These are phyloP conservation scores for Macroglossus sobrinus DNA, from an alignment of 2,113 vertebrate species.

Conservation along the genomic window DNA sequence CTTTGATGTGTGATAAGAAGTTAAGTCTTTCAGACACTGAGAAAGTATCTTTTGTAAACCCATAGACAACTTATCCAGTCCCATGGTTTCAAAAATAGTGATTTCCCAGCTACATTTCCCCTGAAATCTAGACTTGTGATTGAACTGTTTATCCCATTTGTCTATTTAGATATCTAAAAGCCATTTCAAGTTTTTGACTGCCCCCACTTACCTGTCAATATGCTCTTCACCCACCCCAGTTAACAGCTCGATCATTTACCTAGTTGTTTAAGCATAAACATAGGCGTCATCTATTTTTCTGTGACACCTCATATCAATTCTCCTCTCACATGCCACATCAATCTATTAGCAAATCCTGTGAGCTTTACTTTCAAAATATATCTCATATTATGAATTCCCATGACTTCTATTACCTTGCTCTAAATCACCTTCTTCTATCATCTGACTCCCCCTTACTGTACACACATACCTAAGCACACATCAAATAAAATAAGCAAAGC, in stretches of 20 bases:
- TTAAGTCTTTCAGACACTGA: background rate
- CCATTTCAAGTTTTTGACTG: background rate
- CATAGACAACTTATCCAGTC: background rate
- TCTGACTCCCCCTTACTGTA: background rate
- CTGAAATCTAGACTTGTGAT: background rate
- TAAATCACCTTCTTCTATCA: background rate
- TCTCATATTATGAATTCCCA: background rate
- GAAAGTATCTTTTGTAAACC: background rate
- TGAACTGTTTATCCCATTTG: background rate
- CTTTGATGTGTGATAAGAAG: background rate
- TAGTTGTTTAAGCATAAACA: background rate
- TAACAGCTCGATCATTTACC: background rate
- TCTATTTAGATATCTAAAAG: background rate
- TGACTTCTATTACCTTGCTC: background rate
- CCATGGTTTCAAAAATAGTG: background rate
- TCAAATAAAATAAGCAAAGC: background rate
- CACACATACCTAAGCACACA: background rate
- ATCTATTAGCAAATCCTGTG: background rate
- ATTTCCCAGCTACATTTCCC: background rate
- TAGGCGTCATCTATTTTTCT: background rate
- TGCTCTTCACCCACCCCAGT: background rate
- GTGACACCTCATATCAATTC: background rate
- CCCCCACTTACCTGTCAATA: background rate
- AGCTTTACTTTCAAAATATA: conserved; percentile 8
- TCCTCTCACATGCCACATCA: background rate